Evolutionary conservation across 2,888 invertebrate species (phyloP), one percentile per base, ranked within the genome.

Genomic region (Xestia rhomboidea): DNA sequence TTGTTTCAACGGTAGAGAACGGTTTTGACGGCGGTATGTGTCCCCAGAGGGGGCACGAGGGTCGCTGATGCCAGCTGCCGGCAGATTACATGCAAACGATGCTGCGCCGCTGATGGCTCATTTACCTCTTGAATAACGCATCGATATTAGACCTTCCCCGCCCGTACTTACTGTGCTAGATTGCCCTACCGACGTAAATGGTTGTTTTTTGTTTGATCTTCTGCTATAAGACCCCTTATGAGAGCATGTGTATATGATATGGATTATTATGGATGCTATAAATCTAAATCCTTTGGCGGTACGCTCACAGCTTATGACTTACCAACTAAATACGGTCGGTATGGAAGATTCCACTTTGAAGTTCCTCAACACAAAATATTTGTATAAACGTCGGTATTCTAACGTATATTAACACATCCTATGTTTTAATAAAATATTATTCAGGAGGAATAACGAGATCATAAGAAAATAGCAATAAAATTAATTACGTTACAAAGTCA

Each of bases 1-100:
- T 85, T 81, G 82, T 83, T 81, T 82, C 80, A 72, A 64, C 76
- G 78, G 70, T 49, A 34, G 62, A 67, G 78, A 85, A 90, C 89
- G 90, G 87, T 89, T 89, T 85, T 82, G 85, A 79, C 88, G 90
- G 89, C 85, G 88, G 90, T 89, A 91, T 90, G 89, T 90, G 87
- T 89, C 94, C 90, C 90, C 82, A 72, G 92, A 89, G 92, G 90
- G 84, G 85, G 67, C 72, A 82, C 90, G 87, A 90, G 91, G 93
- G 92, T 90, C 91, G 91, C 91, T 93, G 94, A 92, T 93, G 93
- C 90, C 89, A 88, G 89, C 64, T 64, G 64, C 41, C 88, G 88
- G 89, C 89, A 94, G 95, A 96, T 95, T 95, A 96, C 94, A 96
- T 95, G 95, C 95, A 96, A 96, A 96, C 93, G 95, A 95, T 92